Conservation (phyloP, 2,113 vertebrate species). For the Xenopus laevis region DNA sequence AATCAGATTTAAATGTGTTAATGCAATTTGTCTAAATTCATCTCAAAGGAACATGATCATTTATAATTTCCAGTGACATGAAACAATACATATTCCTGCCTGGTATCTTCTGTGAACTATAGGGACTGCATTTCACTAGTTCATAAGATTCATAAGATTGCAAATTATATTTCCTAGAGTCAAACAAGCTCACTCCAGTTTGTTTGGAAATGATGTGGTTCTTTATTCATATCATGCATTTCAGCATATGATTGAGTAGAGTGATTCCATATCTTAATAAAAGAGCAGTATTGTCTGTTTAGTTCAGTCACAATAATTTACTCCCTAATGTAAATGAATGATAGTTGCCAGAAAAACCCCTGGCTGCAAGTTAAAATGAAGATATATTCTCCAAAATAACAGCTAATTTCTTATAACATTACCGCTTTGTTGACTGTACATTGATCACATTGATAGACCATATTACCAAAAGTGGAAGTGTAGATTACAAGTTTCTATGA, state of each 20-base stretch:
- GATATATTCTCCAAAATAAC: conserved; percentile 42
- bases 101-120: conserved; percentile 82
- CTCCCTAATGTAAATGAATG: conserved; percentile 46
- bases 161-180: conserved; percentile 37
- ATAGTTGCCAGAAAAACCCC: conserved; percentile 41
- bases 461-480: conserved; percentile 26
- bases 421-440: conserved; percentile 24
- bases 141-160: conserved; percentile 68
- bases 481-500: conserved; percentile 1
- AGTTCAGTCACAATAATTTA: conserved; percentile 47
- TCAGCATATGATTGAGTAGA: conserved; percentile 47
- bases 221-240: conserved; percentile 46
- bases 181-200: conserved; percentile 44
- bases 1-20: conserved; percentile 97
- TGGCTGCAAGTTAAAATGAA: conserved; percentile 32
- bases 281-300: conserved; percentile 47
- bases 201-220: conserved; percentile 47
- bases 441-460: conserved; percentile 12
- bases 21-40: conserved; percentile 96
- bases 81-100: conserved; percentile 86
- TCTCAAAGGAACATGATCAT: conserved; percentile 93
- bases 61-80: conserved; percentile 90
- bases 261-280: conserved; percentile 46
- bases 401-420: conserved; percentile 33
- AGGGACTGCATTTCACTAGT: conserved; percentile 87